Percentiles rank a stretch among this genome's conserved stretches.
phyloP scores from a whole-genome alignment of 2,888 invertebrate species.

The Schizotus pectinicornis region DNA sequence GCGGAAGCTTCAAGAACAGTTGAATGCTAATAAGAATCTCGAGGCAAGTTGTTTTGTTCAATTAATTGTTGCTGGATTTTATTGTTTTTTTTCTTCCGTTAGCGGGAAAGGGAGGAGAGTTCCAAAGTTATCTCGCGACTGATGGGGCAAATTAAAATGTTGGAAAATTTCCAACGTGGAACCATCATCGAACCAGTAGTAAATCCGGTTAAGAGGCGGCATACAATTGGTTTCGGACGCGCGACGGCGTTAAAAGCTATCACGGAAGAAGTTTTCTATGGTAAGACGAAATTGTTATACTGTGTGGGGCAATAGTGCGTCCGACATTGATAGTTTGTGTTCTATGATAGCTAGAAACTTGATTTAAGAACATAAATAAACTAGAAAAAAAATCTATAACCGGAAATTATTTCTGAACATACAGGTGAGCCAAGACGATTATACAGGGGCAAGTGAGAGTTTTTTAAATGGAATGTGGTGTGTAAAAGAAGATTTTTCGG shows the following conservation, averaged over 20 bases:
- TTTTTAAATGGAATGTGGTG: too few relatives aligned
- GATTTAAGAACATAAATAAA: too few relatives aligned
- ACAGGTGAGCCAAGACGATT: too few relatives aligned
- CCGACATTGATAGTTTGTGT: too few relatives aligned
- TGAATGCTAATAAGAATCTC: constrained; percentile 26
- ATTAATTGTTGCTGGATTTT: neutral
- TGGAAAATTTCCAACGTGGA: constrained; percentile 12
- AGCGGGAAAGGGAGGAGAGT: constrained; percentile 10
- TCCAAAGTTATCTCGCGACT: neutral
- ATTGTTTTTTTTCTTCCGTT: neutral
- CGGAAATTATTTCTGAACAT: too few relatives aligned
- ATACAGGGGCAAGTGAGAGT: too few relatives aligned
- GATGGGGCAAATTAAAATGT: constrained; percentile 9
- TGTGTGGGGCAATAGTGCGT: too few relatives aligned
- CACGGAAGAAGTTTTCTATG: neutral
- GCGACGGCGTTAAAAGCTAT: neutral
- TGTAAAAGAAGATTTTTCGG: too few relatives aligned
- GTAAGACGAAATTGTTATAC: neutral
- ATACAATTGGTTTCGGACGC: constrained; percentile 10
- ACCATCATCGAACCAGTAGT: neutral
- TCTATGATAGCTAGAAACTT: too few relatives aligned
- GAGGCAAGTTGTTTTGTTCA: constrained; percentile 11
- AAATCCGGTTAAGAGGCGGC: constrained; percentile 11
- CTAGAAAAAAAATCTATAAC: too few relatives aligned
- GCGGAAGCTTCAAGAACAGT: constrained; percentile 18